Conservation (phyloP, 2,113 vertebrate genomes). For the Percopsis transmontana region DNA sequence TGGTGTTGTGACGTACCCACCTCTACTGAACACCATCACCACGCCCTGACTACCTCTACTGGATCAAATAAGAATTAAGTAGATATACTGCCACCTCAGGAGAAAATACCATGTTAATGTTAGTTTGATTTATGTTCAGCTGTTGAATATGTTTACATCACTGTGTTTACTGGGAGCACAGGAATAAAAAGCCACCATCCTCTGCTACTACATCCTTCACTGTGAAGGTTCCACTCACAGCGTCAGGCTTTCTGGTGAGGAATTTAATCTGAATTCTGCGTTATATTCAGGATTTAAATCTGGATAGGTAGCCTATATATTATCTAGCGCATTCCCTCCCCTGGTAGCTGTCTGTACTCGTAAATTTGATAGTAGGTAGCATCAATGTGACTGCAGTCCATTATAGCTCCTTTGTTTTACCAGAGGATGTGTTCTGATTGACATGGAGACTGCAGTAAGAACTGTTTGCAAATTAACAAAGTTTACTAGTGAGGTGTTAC, state of each 20-base stretch:
- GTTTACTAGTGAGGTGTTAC: too few species aligned
- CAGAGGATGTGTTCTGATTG: background rate
- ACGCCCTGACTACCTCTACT: too few species aligned
- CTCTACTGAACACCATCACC: too few species aligned
- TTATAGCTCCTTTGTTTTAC: background rate
- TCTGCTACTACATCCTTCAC: conserved; percentile 29
- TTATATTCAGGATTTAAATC: conserved; percentile 1
- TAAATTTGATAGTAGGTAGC: conserved; percentile 21
- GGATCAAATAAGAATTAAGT: too few species aligned
- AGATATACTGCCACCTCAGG: too few species aligned
- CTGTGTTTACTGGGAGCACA: conserved; percentile 49
- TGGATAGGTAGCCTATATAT: conserved; percentile 7
- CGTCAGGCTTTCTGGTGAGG: conserved; percentile 6
- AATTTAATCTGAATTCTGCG: conserved; percentile 18
- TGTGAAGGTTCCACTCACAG: conserved; percentile 31
- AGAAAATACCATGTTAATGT: too few species aligned
- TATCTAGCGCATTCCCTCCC: conserved; percentile 35
- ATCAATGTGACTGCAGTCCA: conserved; percentile 25
- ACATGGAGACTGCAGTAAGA: background rate
- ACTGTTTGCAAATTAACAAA: too few species aligned
- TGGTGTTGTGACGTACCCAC: too few species aligned
- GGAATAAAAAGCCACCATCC: conserved; percentile 51
- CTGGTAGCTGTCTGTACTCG: conserved; percentile 42
- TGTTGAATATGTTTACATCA: conserved; percentile 6
- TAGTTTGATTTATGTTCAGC: background rate